Evolutionary conservation across 2,888 invertebrate species (phyloP), one percentile per base, ranked within the genome.

Genomic region (Diaphora mendica): DNA sequence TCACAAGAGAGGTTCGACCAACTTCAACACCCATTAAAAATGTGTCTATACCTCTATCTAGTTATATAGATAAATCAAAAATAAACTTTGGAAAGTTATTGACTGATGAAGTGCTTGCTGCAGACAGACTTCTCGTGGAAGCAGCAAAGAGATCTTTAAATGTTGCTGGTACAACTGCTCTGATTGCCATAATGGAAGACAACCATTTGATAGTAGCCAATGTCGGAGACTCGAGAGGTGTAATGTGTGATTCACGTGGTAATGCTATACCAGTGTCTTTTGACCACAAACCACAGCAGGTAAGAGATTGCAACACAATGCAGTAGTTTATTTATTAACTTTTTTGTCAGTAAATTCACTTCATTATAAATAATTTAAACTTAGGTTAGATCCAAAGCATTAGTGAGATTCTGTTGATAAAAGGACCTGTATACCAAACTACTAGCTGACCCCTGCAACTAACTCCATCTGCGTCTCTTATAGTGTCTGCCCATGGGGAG

Each of bases 201-300:
- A 97, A 97, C 84, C 97, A 97, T 86, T 93, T 99, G 79, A 97
- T 98, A 80, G 99, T 99, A 42, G 99, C 99, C 23, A 99, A 99
- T 96, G 99, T 99, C 39, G 99, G 99, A 7, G 99, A 99, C 92
- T 99, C 99, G 0, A 96, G 99, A 80, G 99, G 99, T 44, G 99
- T 99, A 0, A 98, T 99, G 97, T 99, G 99, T 92, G 99, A 99
- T 92, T 96, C 96, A 68, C 97, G 97, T 87, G 99, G 99, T 59
- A 98, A 98, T 91, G 98, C 98, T 0, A 98, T 99, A 84, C 99
- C 98, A 23, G 95, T 99, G 13, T 99, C 99, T 2, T 98, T 98
- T 92, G 99, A 99, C 93, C 99, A 99, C 91, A 99, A 99, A 95
- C 99, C 99, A 62, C 98, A 99, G 90, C 98, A 99, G 96, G 98